A percentile compares a stretch with the other conserved stretches of the same genome.
These are phyloP conservation scores for Hyles lineata DNA, from an alignment of 2,888 invertebrate species.

Conservation along the genomic window DNA sequence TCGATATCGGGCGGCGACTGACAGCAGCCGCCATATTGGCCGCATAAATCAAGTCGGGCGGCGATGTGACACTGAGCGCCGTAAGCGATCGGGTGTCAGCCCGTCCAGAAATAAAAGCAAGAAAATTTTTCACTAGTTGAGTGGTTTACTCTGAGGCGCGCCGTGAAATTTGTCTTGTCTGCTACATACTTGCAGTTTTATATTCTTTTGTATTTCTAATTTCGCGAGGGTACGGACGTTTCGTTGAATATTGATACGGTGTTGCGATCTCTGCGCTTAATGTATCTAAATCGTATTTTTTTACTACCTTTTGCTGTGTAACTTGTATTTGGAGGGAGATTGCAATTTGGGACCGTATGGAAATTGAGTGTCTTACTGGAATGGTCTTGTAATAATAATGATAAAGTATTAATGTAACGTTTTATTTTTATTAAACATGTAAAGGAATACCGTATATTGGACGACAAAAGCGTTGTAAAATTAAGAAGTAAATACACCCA, in stretches of 20 bases:
- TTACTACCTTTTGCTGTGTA: conserved; percentile 32
- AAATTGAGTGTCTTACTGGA: background rate
- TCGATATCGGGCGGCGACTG: conserved; percentile 76
- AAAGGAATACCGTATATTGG: too few relatives aligned
- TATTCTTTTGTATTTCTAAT: conserved; percentile 51
- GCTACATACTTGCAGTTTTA: conserved; percentile 45
- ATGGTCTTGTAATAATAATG: background rate
- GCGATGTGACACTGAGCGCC: conserved; percentile 76
- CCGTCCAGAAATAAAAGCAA: conserved; percentile 80
- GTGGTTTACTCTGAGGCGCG: conserved; percentile 78
- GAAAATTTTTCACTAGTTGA: conserved; percentile 77
- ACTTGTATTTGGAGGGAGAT: conserved; percentile 1
- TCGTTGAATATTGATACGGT: conserved; percentile 20
- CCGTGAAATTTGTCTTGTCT: conserved; percentile 75
- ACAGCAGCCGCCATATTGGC: conserved; percentile 81
- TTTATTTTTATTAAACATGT: too few relatives aligned
- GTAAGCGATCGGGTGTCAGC: conserved; percentile 83
- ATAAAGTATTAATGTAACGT: too few relatives aligned
- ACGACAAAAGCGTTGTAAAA: too few relatives aligned
- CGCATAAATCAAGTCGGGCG: conserved; percentile 81
- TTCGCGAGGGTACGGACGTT: conserved; percentile 37
- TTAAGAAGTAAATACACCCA: too few relatives aligned
- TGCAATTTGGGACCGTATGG: conserved; percentile 13
- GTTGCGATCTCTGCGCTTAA: conserved; percentile 28
- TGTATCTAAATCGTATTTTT: conserved; percentile 30